phyloP scores from a whole-genome alignment of 2,888 invertebrate genomes.

The Microplitis manilae region DNA sequence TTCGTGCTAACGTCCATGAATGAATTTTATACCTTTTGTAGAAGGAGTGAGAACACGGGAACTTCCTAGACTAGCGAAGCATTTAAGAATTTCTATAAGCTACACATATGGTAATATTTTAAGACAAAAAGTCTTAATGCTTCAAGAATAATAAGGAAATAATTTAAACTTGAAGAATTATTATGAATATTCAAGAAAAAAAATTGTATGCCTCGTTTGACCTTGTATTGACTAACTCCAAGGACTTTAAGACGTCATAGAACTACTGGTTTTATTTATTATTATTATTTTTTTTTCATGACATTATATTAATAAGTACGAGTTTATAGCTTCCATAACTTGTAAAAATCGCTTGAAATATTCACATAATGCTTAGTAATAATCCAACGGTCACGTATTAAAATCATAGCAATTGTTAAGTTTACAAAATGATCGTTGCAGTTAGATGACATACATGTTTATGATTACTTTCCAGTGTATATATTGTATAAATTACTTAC shows the following conservation, averaged over 20 bases:
- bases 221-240: slow-evolving; percentile 8
- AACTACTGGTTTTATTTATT: slow-evolving; percentile 11
- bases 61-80: slow-evolving; percentile 37
- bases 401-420: slow-evolving; percentile 23
- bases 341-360: slow-evolving; percentile 34
- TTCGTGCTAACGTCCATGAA: slow-evolving; percentile 27
- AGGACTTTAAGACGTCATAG: slow-evolving; percentile 12
- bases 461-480: no score
- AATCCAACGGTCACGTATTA: slow-evolving; percentile 16
- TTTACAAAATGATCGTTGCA: slow-evolving; percentile 32
- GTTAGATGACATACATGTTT: slow-evolving; percentile 39
- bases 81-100: slow-evolving; percentile 14
- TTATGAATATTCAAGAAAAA: slow-evolving; percentile 6
- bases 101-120: slow-evolving; percentile 4
- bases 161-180: not conserved
- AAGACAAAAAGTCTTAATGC: slow-evolving; percentile 21
- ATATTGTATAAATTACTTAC: no score
- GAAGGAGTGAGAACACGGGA: slow-evolving; percentile 14
- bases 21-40: slow-evolving; percentile 28
- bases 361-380: slow-evolving; percentile 37
- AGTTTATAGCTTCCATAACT: not conserved
- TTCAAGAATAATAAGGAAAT: slow-evolving; percentile 5
- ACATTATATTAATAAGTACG: not conserved
- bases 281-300: not conserved
- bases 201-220: slow-evolving; percentile 12